Base-by-base conservation (phyloP, 2,888 invertebrate species). In the Epinotia brunnichana region DNA sequence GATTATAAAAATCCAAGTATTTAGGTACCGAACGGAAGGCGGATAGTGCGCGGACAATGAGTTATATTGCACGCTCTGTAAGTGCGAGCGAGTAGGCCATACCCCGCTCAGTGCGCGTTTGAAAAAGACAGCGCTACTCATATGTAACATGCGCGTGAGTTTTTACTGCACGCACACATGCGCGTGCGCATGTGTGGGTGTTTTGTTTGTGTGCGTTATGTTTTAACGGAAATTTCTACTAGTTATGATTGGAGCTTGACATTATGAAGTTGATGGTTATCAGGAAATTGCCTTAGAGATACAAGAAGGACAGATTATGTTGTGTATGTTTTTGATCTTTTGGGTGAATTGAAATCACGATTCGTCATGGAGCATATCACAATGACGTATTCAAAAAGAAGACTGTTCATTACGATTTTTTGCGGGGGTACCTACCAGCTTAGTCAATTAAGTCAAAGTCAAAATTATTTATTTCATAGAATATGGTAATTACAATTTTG, bases 221-320 rank as follows among this genome's bases (percentile, higher is more conserved):
- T 66, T 44, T 71, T 70, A 66, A 71, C 64, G 64, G 70, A 66
- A 60, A 66, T 66, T 70, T 71, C 71, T 71, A 66, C 66, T 60
- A 54, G 54, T 71, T 64, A 9, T 60, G 66, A 53, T 60, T 39
- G 29, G 21, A 51, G 51, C 44, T 60, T 60, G 71, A 71, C 71
- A 66, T 70, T 41, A 61, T 61, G 69, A 48, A 24, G 17, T n/a
- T 19, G 71, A 71, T 71, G 53, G 39, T 66, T 66, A 71, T 71
- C 66, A 54, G 7, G 29, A 66, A 71, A 66, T 71, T 71, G 60
- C 60, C 44, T 60, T 66, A 29, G 24, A 54, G 64, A 66, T 71
- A 64, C 59, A 48, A 64, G 11, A 44, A 39, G 35, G 54, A 9
- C 11, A 41, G 5, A 54, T 60, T 66, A 29, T 29, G 13, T n/a